These are phyloP conservation scores for Stenichneumon culpator DNA, from an alignment of 2,888 invertebrate species.

Conservation along the genomic window DNA sequence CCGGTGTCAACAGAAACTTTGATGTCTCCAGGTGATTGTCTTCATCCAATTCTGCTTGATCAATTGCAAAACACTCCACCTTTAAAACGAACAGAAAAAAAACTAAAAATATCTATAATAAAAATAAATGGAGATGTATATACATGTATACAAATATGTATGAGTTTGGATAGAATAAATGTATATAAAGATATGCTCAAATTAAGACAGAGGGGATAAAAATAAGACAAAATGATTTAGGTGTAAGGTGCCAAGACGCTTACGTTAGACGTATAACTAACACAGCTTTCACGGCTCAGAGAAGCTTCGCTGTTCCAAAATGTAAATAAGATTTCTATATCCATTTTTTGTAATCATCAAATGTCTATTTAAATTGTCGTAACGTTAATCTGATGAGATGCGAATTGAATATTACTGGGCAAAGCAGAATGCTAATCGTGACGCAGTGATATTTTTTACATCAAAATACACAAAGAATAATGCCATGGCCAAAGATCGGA, in stretches of 20 bases:
- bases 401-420: background rate
- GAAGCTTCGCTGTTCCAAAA: background rate
- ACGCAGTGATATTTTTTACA: background rate
- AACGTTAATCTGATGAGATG: background rate
- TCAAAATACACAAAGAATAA: background rate
- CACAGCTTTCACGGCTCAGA: background rate
- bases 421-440: background rate
- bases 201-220: background rate
- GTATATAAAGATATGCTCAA: background rate
- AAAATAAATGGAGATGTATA: background rate
- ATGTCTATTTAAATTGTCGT: background rate
- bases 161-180: background rate
- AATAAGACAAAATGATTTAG: background rate
- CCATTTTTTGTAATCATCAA: background rate
- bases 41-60: slow-evolving; percentile 89
- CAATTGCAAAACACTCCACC: slow-evolving; percentile 91
- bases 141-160: background rate
- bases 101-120: background rate
- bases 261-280: background rate
- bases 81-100: slow-evolving; percentile 80
- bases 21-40: slow-evolving; percentile 88
- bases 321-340: background rate
- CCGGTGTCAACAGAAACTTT: slow-evolving; percentile 88
- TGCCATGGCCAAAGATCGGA: background rate
- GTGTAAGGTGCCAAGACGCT: background rate